Conservation (phyloP, 2,113 vertebrate species). For the Acinonyx jubatus region DNA sequence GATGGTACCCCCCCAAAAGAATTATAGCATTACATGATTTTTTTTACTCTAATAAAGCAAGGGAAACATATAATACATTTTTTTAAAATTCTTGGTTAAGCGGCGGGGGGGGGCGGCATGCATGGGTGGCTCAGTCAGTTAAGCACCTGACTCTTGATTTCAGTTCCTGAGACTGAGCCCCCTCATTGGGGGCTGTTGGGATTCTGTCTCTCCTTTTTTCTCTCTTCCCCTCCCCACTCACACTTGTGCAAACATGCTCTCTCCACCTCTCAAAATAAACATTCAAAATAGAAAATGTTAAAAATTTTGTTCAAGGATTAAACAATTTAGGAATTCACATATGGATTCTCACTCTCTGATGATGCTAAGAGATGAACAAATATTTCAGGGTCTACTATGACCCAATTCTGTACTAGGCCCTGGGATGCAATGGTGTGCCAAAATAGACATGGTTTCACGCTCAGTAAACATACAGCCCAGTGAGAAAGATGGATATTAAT, state of each 20-base stretch:
- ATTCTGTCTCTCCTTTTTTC: too few relatives aligned
- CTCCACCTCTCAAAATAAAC: too few relatives aligned
- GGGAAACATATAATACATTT: conserved; percentile 2
- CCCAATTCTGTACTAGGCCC: background rate
- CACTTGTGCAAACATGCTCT: too few relatives aligned
- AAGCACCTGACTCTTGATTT: too few relatives aligned
- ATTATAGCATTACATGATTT: conserved; percentile 4
- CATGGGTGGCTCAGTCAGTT: too few relatives aligned
- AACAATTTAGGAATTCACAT: conserved; percentile 33
- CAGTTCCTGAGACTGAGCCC: too few relatives aligned
- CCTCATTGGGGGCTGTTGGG: too few relatives aligned
- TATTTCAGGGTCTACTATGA: background rate
- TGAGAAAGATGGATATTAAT: background rate
- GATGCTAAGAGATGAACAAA: background rate
- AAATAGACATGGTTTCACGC: background rate
- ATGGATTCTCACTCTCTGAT: background rate
- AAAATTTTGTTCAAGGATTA: conserved; percentile 40
- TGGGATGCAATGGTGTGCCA: background rate
- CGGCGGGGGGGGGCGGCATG: too few relatives aligned
- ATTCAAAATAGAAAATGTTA: background rate
- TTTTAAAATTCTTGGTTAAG: conserved; percentile 25
- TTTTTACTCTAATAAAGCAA: conserved; percentile 1
- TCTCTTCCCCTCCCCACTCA: too few relatives aligned
- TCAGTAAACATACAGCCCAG: background rate
- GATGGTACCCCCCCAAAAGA: background rate